phyloP scores from a whole-genome alignment of 2,113 vertebrate genomes.

The Leptobrachium ailaonicum region DNA sequence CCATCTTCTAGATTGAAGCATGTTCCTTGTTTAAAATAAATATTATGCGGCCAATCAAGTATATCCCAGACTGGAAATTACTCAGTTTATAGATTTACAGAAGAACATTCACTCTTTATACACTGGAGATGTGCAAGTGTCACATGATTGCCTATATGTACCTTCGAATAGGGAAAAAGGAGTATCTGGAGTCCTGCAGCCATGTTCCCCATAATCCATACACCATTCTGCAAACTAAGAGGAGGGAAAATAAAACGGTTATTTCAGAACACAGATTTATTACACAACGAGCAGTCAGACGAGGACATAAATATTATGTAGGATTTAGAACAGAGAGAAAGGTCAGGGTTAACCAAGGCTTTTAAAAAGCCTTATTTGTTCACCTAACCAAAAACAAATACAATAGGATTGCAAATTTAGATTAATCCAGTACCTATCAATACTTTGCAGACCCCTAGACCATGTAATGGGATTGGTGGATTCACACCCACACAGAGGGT shows the following conservation, averaged over 20 bases:
- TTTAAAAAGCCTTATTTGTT: not conserved
- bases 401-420: no score
- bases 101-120: no score
- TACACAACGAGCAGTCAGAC: not conserved
- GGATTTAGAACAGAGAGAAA: not conserved
- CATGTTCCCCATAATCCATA: slow-evolving; percentile 90
- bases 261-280: not conserved
- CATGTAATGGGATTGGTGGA: no score
- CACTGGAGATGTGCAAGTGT: not conserved
- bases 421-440: no score
- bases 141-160: slow-evolving; percentile 56
- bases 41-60: no score
- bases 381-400: no score
- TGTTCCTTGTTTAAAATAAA: no score
- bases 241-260: slow-evolving; percentile 29
- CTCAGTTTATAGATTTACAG: no score
- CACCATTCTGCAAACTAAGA: slow-evolving; percentile 96
- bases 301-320: not conserved
- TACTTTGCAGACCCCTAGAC: no score
- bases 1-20: no score
- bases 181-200: slow-evolving; percentile 90
- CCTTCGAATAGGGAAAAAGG: slow-evolving; percentile 98
- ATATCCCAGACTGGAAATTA: no score
- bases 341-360: not conserved
- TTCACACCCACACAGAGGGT: no score